A percentile compares a stretch with the other conserved stretches of the same genome.
Conservation (phyloP, 2,888 invertebrate species). For the Oscheius sp. region DNA sequence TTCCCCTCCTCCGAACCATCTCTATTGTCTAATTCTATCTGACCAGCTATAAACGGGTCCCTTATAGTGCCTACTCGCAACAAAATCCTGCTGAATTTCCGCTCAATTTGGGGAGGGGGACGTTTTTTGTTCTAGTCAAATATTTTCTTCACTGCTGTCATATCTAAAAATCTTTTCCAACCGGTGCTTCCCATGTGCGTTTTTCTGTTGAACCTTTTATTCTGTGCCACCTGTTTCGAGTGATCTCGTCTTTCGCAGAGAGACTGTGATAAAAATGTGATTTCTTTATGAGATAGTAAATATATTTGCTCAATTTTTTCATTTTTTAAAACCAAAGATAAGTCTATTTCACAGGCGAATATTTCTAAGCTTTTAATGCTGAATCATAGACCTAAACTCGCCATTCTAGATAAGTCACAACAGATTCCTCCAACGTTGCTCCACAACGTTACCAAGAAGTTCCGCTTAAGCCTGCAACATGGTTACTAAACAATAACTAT, state of each 20-base stretch:
- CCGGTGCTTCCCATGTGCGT: conserved; percentile 10
- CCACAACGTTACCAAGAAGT: too few relatives aligned
- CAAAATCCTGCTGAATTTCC: neutral
- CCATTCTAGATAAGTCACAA: too few relatives aligned
- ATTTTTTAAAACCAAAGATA: too few relatives aligned
- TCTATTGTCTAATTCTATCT: neutral
- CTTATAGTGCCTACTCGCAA: conserved; percentile 1
- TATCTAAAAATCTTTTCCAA: conserved; percentile 7
- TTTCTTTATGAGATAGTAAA: too few relatives aligned
- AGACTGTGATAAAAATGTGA: neutral
- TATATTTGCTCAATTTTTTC: too few relatives aligned
- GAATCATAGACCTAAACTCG: too few relatives aligned
- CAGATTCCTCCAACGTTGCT: too few relatives aligned
- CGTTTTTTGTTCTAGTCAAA: conserved; percentile 15
- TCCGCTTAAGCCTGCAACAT: too few relatives aligned
- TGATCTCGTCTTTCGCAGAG: conserved; percentile 26
- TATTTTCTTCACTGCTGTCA: neutral
- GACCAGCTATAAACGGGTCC: conserved; percentile 21
- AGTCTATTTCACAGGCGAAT: too few relatives aligned
- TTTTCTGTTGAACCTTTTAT: conserved; percentile 18
- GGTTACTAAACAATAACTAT: too few relatives aligned
- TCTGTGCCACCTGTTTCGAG: conserved; percentile 19
- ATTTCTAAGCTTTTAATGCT: too few relatives aligned
- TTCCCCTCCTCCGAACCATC: conserved; percentile 24
- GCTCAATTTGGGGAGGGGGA: conserved; percentile 20